These are phyloP conservation scores for Triops cancriformis DNA, from an alignment of 1,140 invertebrate species.

Conservation along the genomic window DNA sequence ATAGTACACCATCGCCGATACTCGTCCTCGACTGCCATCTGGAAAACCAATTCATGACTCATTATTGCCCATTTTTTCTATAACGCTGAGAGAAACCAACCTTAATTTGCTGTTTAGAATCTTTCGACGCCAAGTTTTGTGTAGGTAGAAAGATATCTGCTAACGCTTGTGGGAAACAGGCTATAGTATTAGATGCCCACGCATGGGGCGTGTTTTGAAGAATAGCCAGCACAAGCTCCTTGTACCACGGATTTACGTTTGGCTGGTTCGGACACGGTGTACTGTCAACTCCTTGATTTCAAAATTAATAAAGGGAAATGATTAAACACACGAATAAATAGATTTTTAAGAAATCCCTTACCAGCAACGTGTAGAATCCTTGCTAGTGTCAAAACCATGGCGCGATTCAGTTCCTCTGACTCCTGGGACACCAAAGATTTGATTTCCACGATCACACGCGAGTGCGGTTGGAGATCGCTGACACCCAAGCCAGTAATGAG, in stretches of 20 bases:
- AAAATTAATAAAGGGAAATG: not conserved
- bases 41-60: constrained; percentile 30
- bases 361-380: constrained; percentile 88
- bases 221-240: constrained; percentile 78
- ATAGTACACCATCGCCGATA: constrained; percentile 93
- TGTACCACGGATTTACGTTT: constrained; percentile 72
- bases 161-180: constrained; percentile 80
- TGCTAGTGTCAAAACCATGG: constrained; percentile 83
- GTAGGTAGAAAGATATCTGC: constrained; percentile 70
- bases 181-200: constrained; percentile 84
- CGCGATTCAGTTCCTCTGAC: constrained; percentile 88
- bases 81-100: constrained; percentile 34
- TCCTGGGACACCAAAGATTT: constrained; percentile 84
- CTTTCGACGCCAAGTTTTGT: constrained; percentile 67
- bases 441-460: constrained; percentile 73
- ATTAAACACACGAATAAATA: not conserved
- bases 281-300: not conserved
- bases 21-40: constrained; percentile 85
- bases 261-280: constrained; percentile 41
- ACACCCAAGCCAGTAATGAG: constrained; percentile 85
- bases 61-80: not conserved
- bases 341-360: constrained; percentile 33
- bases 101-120: constrained; percentile 82
- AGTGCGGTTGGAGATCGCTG: constrained; percentile 83
- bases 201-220: constrained; percentile 90